These are phyloP conservation scores for Coreoperca whiteheadi DNA, from an alignment of 2,113 vertebrate genomes.

Conservation along the genomic window DNA sequence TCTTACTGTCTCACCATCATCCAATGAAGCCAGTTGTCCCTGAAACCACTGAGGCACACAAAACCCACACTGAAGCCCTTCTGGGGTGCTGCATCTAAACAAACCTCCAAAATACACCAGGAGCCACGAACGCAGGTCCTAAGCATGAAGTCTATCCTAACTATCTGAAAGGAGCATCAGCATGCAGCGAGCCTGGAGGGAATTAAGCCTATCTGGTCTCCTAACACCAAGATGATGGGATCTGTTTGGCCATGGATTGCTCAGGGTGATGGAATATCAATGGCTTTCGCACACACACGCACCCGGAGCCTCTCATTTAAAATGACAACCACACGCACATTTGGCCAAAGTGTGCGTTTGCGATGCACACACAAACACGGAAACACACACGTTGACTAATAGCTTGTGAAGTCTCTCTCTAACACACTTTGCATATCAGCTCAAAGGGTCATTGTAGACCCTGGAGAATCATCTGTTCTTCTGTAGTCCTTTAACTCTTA, in stretches of 20 bases:
- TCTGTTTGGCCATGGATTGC: slow-evolving; percentile 67
- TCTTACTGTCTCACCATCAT: not conserved
- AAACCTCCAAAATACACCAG: slow-evolving; percentile 23
- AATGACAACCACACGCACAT: slow-evolving; percentile 20
- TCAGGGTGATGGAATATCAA: slow-evolving; percentile 68
- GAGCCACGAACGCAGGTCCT: not conserved
- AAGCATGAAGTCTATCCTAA: slow-evolving; percentile 18
- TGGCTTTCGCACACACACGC: slow-evolving; percentile 50
- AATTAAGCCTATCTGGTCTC: slow-evolving; percentile 57
- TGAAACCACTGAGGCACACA: slow-evolving; percentile 18
- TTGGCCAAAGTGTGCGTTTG: slow-evolving; percentile 53
- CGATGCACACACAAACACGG: slow-evolving; percentile 28
- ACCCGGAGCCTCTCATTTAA: slow-evolving; percentile 17
- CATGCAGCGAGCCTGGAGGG: slow-evolving; percentile 56
- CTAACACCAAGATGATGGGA: slow-evolving; percentile 77
- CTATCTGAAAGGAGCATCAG: slow-evolving; percentile 64
- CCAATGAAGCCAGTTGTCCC: not conserved
- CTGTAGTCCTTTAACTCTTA: slow-evolving; percentile 67
- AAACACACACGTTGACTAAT: slow-evolving; percentile 61
- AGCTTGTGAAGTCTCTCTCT: slow-evolving; percentile 66
- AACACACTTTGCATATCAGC: slow-evolving; percentile 62
- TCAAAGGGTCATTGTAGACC: slow-evolving; percentile 59
- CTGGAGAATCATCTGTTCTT: slow-evolving; percentile 66
- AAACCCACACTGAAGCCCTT: not conserved
- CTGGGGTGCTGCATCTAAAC: slow-evolving; percentile 18